Base-by-base conservation (phyloP, 2,888 invertebrate genomes). In the Volucella inanis region DNA sequence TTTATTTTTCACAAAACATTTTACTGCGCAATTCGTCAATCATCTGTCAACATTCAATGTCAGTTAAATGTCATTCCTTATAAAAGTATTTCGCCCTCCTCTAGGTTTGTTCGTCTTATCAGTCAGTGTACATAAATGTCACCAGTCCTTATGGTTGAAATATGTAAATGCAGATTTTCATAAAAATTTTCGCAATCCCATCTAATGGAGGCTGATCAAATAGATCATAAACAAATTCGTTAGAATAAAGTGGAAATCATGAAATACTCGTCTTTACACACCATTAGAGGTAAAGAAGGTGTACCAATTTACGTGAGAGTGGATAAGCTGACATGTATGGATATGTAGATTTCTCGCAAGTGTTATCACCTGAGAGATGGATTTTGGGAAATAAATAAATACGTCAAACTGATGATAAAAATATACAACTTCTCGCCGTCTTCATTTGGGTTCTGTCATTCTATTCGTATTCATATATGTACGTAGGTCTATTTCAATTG, bases 341-440 rank as follows among this genome's bases (percentile, higher is more conserved):
- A 55, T 55, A 80, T 75, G 61, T 67, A 41, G 72, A 47, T 65
- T 72, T 80, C 64, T 45, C 62, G 52, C 70, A 41, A 45, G 38
- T 54, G 62, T 85, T 85, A 85, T 85, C 85, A 77, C 49, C 70
- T 41, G 67, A 80, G 71, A 85, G 85, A 81, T 85, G 72, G 85
- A 84, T 85, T 85, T 80, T 68, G 81, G 77, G 76, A 80, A 85
- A 76, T 77, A 85, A 85, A 85, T 85, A 85, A 85, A 85, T 76
- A 85, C 85, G 77, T 85, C 85, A 85, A 85, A 85, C 41, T 55
- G 15, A 68, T 76, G 85, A 85, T 85, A 84, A 80, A 83, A 71
- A 67, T 84, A 79, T 84, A 84, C 75, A 80, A 84, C 80, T 84
- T 84, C 80, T 84, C 84, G 80, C 84, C 80, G 65, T 75, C 67